Base-by-base conservation (phyloP, 1,140 invertebrate species). In the Hycleus cichorii region DNA sequence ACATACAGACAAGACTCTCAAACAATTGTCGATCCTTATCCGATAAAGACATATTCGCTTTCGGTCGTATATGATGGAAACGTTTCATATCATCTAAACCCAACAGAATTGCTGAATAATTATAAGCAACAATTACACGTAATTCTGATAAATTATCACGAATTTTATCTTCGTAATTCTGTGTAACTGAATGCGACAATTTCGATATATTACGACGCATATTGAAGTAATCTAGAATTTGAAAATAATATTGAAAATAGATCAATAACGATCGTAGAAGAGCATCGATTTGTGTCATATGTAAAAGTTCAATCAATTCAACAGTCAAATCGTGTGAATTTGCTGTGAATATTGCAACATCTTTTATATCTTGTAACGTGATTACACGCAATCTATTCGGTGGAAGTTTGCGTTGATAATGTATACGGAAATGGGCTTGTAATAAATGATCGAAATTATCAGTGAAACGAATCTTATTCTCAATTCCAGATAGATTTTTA, bases 281-380 rank as follows among this genome's bases (percentile, higher is more conserved):
- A 62, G 77, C 74, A 62, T 86, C 83, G 1, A 79, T 77, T 6
- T 78, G 74, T 12, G 75, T 72, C 4, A 79, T 69, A 60, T 85
- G 83, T 40, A 85, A 74, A 59, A 80, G 78, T 39, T 78, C 75
- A 43, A 85, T 78, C 53, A 85, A 78, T 61, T 81, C 74, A 2
- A 76, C 65, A 42, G 77, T 80, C 55, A 83, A 69, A 59, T 80
- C 75, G 44, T 68, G 73, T 12, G 72, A 58, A 8, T 81, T 74
- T 2, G 80, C 75, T n/a, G 77, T 76, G 67, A 76, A 85, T 50
- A 86, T 50, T 2, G 79, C 81, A 25, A 86, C 75, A 65, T 85
- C 80, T 70, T 85, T 85, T 40, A 85, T 72, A 63, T 85, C 83
- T 72, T 85, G 82, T 12, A 84, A 65, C 4, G 79, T 80, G 10